Evolutionary conservation across 2,113 vertebrate genomes (phyloP), one percentile per base, ranked within the genome.

Genomic region (Epinephelus cyanopodus): DNA sequence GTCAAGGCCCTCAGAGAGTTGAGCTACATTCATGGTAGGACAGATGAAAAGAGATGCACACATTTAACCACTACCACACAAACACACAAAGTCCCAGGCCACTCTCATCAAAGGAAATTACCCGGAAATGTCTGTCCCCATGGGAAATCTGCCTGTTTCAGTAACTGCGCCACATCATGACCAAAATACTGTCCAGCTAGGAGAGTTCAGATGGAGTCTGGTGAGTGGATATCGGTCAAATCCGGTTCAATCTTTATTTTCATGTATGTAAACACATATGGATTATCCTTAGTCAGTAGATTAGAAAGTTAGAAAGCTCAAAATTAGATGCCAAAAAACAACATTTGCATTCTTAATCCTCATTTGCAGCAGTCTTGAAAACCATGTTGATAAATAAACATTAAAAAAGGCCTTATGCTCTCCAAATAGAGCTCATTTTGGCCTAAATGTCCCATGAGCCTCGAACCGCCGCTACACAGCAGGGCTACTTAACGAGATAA

Each of bases 391-490:
- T 85, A 76, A 58, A 88, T 79, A 63, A 42, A 66, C 25, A 6
- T 23, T 65, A 42, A 48, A 79, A 63, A 76, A 17, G 17, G 56
- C 65, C 19, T 72, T 13, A 14, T 71, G 67, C 56, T 70, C 69
- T 64, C 13, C 56, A 76, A 87, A 78, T 39, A 48, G 64, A 86
- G 69, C 58, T 72, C 27, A 71, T 81, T 90, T 84, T 71, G 65
- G 9, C 27, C n/a, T 3, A 23, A 78, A 81, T 63, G 72, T 90
- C 90, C 85, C 91, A 56, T 53, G 90, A 80, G 91, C 25, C 64
- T 56, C 17, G 1, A 67, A 1, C 72, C 1, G 57, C 65, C 72
- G 60, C 62, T 2, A 78, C 58, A 79, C 73, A 70, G 62, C 63
- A 29, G 66, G 66, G 56, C 68, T 60, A 80, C 12, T 63, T 68